Evolutionary conservation across 2,888 invertebrate genomes (phyloP).

Genomic region (Anthrax anthrax): DNA sequence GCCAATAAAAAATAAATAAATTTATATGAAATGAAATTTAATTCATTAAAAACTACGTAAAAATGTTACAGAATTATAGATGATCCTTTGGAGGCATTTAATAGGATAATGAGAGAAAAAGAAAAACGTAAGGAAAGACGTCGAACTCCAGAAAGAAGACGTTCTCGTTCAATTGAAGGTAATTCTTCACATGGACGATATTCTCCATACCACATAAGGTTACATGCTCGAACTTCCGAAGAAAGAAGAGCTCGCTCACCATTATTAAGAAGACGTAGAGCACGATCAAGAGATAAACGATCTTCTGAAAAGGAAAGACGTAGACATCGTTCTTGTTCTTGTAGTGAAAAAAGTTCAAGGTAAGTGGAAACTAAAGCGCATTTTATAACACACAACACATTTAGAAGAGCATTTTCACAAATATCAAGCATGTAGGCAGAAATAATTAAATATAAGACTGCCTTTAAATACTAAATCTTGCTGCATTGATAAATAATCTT

Average conservation of each 20-base stretch:
- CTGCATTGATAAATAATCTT: no score
- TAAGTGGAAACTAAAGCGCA: conserved; percentile 4
- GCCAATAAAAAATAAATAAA: neutral
- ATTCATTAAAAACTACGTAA: neutral
- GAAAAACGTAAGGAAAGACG: conserved; percentile 41
- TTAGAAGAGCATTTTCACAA: neutral
- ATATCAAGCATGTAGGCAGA: no score
- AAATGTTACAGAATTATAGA: conserved; percentile 49
- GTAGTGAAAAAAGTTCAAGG: conserved; percentile 19
- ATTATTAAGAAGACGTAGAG: conserved; percentile 22
- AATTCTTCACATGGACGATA: conserved; percentile 13
- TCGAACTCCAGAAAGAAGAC: conserved; percentile 35
- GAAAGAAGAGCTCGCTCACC: conserved; percentile 23
- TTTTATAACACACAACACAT: neutral
- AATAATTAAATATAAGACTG: neutral
- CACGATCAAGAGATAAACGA: conserved; percentile 21
- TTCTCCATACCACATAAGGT: conserved; percentile 13
- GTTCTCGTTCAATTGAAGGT: conserved; percentile 29
- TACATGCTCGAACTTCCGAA: conserved; percentile 9
- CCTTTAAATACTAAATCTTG: neutral
- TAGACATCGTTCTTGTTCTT: conserved; percentile 17
- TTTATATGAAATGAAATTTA: neutral
- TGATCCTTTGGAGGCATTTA: conserved; percentile 76
- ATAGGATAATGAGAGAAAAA: conserved; percentile 73
- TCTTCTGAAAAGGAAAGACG: conserved; percentile 10